Evolutionary conservation across 2,888 invertebrate species (phyloP), one percentile per base, ranked within the genome.

Genomic region (Dryocosmus kuriphilus): DNA sequence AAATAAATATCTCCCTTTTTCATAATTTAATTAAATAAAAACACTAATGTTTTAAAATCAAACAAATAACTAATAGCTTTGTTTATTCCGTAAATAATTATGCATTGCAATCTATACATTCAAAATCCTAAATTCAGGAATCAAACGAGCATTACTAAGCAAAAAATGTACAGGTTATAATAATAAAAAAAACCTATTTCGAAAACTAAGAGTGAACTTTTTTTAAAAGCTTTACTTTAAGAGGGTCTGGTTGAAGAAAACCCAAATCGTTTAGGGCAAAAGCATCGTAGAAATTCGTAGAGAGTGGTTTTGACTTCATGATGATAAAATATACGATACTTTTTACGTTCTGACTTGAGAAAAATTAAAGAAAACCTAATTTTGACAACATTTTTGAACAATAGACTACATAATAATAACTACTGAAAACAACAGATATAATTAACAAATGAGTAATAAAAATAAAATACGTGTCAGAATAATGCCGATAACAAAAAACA

Each of bases 381-480:
- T 46, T 9, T 22, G 51, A 55, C 9, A 9, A 22, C n/a, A 60
- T 11, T 24, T 24, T 27, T 16, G 16, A 27, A 60, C 60, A 62
- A 51, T 24, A 76, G 35, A 76, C 14, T 76, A 41, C 16, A 71
- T 60, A 60, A 32, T 74, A 35, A 19, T 9, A 32, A 38, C 32
- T 14, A 6, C 3, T 1, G 3, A 57, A 57, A 74, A 60, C 22
- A 4, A 74, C 9, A 22, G 32, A 16, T 16, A 6, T 16, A 75
- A 24, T 11, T 63, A 24, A 74, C 16, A 75, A 74, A 14, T 41
- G 38, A 60, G 16, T 38, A 38, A 71, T 73, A 16, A 41, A 30
- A 11, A 60, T 63, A 76, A 76, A 76, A 55, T 5, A 46, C 19
- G 63, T 60, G 74, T n/a, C 62, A 62, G 81, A 77, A 80, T 62